These are phyloP conservation scores for Synanthedon myopaeformis DNA, from an alignment of 2,888 invertebrate genomes.

Conservation along the genomic window DNA sequence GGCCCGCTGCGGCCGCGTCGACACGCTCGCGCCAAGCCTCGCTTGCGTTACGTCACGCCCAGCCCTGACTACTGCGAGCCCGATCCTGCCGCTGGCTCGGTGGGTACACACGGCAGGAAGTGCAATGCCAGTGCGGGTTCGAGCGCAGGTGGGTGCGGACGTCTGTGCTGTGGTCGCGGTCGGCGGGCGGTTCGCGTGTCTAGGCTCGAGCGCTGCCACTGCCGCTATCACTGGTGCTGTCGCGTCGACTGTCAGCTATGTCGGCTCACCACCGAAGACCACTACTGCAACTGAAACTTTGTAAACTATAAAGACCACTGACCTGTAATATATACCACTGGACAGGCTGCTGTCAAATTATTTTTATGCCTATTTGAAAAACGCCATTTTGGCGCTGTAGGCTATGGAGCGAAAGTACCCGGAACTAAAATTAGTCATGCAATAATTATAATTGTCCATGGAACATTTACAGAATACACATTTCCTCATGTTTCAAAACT, in stretches of 20 bases:
- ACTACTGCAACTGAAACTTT: slow-evolving; percentile 73
- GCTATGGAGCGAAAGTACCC: too few relatives aligned
- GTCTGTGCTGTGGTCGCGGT: slow-evolving; percentile 88
- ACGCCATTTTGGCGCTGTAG: too few relatives aligned
- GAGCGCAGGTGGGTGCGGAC: slow-evolving; percentile 79
- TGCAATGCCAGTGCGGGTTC: slow-evolving; percentile 76
- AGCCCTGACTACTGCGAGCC: slow-evolving; percentile 87
- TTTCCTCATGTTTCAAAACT: too few relatives aligned
- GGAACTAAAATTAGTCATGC: too few relatives aligned
- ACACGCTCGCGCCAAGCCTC: slow-evolving; percentile 57
- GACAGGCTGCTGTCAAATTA: too few relatives aligned
- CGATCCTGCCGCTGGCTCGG: slow-evolving; percentile 78
- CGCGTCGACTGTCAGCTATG: slow-evolving; percentile 89
- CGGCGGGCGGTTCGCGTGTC: slow-evolving; percentile 76
- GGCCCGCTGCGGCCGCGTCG: slow-evolving; percentile 44
- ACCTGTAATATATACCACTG: too few relatives aligned
- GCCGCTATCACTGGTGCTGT: slow-evolving; percentile 90
- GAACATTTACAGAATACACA: too few relatives aligned
- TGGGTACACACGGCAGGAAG: slow-evolving; percentile 79
- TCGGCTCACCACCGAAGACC: slow-evolving; percentile 75
- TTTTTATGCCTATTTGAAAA: too few relatives aligned
- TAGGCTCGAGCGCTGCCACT: slow-evolving; percentile 81
- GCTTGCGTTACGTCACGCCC: slow-evolving; percentile 80
- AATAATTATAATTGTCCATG: too few relatives aligned
- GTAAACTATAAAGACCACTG: too few relatives aligned